A percentile compares a stretch with the other conserved stretches of the same genome.
These are phyloP conservation scores for Perognathus longimembris DNA, from an alignment of 2,113 vertebrate species.

Conservation along the genomic window DNA sequence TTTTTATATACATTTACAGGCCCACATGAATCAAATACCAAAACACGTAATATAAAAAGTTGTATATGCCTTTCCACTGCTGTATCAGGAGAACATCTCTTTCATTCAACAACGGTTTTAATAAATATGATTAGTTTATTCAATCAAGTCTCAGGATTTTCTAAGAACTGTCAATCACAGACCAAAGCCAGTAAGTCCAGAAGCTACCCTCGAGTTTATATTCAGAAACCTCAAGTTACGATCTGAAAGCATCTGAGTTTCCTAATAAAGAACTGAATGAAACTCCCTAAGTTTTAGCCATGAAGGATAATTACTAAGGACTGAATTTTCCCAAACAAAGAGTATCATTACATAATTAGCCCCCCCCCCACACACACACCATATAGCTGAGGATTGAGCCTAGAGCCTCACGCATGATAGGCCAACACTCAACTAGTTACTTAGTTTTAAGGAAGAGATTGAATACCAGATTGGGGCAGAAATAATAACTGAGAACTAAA, in stretches of 20 bases:
- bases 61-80: background rate
- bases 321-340: conserved; percentile 11
- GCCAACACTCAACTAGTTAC: background rate
- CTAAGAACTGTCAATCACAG: conserved; percentile 54
- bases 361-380: too few species aligned
- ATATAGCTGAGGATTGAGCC: background rate
- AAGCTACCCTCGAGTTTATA: conserved; percentile 46
- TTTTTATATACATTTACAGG: conserved; percentile 7
- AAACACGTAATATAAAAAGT: conserved; percentile 18
- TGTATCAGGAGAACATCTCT: background rate
- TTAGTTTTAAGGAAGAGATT: conserved; percentile 31
- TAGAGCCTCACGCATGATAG: background rate
- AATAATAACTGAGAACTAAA: conserved; percentile 48
- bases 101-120: conserved; percentile 57
- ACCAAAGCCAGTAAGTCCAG: conserved; percentile 1
- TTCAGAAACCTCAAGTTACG: conserved; percentile 40
- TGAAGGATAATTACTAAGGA: conserved; percentile 10
- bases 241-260: conserved; percentile 37
- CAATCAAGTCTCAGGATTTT: conserved; percentile 50
- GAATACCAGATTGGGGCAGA: background rate
- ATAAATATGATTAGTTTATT: conserved; percentile 36
- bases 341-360: background rate
- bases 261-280: conserved; percentile 44
- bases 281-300: conserved; percentile 38
- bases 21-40: background rate